Evolutionary conservation across 1,140 invertebrate genomes (phyloP).

Genomic region (Platyura marginata): DNA sequence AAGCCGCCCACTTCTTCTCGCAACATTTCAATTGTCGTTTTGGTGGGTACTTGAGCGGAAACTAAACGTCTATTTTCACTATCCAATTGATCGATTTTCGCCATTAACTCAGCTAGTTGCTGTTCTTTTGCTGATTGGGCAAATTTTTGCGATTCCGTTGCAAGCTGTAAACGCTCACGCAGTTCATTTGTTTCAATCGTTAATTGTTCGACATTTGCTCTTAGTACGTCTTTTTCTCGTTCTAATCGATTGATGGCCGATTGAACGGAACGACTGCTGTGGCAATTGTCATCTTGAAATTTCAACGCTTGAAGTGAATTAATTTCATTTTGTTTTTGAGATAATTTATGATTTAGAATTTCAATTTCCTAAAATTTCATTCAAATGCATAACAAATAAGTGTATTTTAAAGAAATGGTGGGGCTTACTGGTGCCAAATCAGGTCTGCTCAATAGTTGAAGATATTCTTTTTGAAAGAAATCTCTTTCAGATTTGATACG

Average conservation of each 20-base stretch:
- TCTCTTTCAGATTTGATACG: constrained; percentile 16
- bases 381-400: neutral
- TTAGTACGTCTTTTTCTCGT: constrained; percentile 16
- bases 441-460: constrained; percentile 7
- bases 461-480: constrained; percentile 22
- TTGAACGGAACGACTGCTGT: constrained; percentile 9
- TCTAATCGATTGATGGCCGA: constrained; percentile 15
- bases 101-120: constrained; percentile 11
- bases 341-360: too few relatives aligned
- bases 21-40: constrained; percentile 14
- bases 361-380: neutral
- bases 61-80: constrained; percentile 14
- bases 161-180: constrained; percentile 14
- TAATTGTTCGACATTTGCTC: constrained; percentile 15
- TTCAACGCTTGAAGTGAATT: too few relatives aligned
- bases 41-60: constrained; percentile 12
- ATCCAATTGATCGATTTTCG: constrained; percentile 13
- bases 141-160: constrained; percentile 12
- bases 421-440: neutral
- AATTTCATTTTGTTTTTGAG: too few relatives aligned
- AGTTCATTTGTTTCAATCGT: constrained; percentile 17
- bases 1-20: constrained; percentile 14
- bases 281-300: too few relatives aligned
- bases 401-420: neutral
- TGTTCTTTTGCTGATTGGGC: constrained; percentile 12